phyloP scores from a whole-genome alignment of 2,888 invertebrate genomes.

The Tiphia femorata region DNA sequence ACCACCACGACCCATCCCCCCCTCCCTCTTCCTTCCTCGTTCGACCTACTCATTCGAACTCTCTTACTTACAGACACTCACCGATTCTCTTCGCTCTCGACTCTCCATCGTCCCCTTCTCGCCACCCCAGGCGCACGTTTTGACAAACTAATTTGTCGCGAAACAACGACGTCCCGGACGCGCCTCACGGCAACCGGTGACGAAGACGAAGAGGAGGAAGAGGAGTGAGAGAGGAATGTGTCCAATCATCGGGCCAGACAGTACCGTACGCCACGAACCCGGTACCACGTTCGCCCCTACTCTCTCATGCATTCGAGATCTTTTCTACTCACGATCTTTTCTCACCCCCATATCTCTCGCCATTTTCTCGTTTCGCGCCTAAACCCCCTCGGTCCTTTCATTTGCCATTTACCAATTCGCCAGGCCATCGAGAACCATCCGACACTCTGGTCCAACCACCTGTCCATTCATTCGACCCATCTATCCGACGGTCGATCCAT shows the following conservation, averaged over 20 bases:
- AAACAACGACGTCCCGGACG: constrained; percentile 49
- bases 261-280: constrained; percentile 24
- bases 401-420: constrained; percentile 32
- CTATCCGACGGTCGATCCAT: no score
- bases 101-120: no score
- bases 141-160: constrained; percentile 56
- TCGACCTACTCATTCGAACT: no score
- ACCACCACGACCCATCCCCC: no score
- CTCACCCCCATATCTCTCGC: not conserved
- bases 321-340: not conserved
- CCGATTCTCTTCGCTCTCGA: no score
- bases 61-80: no score
- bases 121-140: constrained; percentile 29
- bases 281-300: constrained; percentile 25
- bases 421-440: no score
- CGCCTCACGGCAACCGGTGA: no score
- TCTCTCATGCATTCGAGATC: constrained; percentile 29
- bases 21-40: no score
- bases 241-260: constrained; percentile 48
- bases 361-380: not conserved
- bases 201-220: constrained; percentile 35
- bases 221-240: constrained; percentile 53
- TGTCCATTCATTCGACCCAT: no score
- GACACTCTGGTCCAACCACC: no score
- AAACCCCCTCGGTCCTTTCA: not conserved